Evolutionary conservation across 2,113 vertebrate genomes (phyloP).

Genomic region (Callorhinus ursinus): DNA sequence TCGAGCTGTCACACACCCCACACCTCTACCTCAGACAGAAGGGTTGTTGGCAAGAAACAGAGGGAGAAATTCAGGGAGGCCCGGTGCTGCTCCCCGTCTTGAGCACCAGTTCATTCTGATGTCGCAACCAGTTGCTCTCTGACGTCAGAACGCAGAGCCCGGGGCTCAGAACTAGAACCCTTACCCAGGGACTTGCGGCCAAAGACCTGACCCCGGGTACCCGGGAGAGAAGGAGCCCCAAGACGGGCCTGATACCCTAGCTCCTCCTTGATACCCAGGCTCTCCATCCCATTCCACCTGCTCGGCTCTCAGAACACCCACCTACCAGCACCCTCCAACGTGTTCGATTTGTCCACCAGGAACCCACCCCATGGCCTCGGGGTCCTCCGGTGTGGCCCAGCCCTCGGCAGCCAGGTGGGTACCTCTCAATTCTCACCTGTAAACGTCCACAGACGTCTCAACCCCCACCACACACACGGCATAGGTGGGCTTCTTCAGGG

Average conservation of each 20-base stretch:
- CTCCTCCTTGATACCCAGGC: not conserved
- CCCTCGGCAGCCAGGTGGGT: accelerated
- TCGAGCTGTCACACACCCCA: not conserved
- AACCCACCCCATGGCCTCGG: accelerated
- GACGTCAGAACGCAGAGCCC: not conserved
- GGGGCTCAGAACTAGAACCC: not conserved
- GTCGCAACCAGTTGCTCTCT: accelerated
- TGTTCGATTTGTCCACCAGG: accelerated
- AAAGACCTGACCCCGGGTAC: not conserved
- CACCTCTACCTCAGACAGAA: not conserved
- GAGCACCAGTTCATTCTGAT: not conserved
- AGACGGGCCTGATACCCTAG: not conserved
- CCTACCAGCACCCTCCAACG: not conserved
- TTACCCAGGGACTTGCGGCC: not conserved
- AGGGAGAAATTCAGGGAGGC: not conserved
- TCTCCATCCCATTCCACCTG: not conserved
- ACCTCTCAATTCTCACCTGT: slow-evolving; percentile 71
- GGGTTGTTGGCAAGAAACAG: not conserved
- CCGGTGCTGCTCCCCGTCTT: accelerated
- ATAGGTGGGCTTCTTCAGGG: slow-evolving; percentile 69
- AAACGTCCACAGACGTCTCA: slow-evolving; percentile 62
- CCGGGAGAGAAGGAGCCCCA: not conserved
- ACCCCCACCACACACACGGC: slow-evolving; percentile 81
- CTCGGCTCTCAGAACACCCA: not conserved
- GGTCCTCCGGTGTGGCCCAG: not conserved